Conservation (phyloP, 2,113 vertebrate species). For the Pituophis catenifer region DNA sequence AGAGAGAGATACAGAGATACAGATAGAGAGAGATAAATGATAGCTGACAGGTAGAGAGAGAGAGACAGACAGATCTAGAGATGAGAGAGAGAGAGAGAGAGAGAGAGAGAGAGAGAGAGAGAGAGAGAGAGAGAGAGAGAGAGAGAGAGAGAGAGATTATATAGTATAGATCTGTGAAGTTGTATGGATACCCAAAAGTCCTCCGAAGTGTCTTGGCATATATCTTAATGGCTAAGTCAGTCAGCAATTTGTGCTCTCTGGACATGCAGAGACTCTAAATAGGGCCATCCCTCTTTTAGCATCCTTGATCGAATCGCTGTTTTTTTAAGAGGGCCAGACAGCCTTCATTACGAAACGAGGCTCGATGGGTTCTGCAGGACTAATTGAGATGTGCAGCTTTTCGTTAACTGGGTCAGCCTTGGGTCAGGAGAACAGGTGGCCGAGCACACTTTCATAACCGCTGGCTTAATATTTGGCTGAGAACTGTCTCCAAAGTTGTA, state of each 20-base stretch:
- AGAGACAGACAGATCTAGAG: no score
- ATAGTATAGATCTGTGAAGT: not conserved
- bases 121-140: no score
- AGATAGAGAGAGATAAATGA: not conserved
- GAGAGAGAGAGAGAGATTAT: not conserved
- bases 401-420: constrained; percentile 57
- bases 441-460: constrained; percentile 65
- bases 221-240: not conserved
- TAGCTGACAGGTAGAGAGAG: no score
- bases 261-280: not conserved
- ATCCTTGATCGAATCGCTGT: not conserved
- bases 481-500: constrained; percentile 68
- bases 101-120: no score
- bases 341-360: constrained; percentile 45
- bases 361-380: constrained; percentile 55
- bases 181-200: not conserved
- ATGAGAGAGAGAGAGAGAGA: no score
- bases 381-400: constrained; percentile 69
- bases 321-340: not conserved
- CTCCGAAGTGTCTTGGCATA: not conserved
- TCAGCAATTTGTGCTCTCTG: not conserved
- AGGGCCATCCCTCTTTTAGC: not conserved
- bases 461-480: constrained; percentile 72
- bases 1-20: no score
- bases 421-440: constrained; percentile 73